These are phyloP conservation scores for Drosophila bunnanda DNA, from an alignment of 2,888 invertebrate species.

Conservation along the genomic window DNA sequence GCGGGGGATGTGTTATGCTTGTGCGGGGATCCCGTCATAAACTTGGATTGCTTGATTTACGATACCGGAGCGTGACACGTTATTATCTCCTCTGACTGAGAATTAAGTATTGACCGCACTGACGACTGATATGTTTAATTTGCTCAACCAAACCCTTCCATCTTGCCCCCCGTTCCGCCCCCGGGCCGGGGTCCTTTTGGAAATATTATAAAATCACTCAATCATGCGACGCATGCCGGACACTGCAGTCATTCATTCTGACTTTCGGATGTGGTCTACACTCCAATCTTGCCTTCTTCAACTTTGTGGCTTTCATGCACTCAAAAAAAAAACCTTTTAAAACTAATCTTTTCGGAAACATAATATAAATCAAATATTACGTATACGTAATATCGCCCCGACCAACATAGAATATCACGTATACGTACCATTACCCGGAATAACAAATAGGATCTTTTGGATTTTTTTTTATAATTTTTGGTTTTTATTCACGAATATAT, in stretches of 20 bases:
- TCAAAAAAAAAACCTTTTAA: too few species aligned
- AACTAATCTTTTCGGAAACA: too few species aligned
- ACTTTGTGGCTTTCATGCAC: not conserved
- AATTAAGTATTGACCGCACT: slow-evolving; percentile 25
- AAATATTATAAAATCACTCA: slow-evolving; percentile 72
- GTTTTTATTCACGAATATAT: too few species aligned
- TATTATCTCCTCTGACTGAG: slow-evolving; percentile 54
- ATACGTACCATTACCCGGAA: too few species aligned
- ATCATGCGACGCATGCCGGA: slow-evolving; percentile 63
- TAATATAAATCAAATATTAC: too few species aligned
- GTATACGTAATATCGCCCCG: too few species aligned
- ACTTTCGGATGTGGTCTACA: slow-evolving; percentile 16
- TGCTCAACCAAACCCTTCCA: not conserved
- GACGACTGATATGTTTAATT: slow-evolving; percentile 40
- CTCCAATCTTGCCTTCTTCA: slow-evolving; percentile 4
- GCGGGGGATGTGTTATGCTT: not conserved
- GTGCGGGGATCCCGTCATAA: slow-evolving; percentile 46
- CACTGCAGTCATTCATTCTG: slow-evolving; percentile 32
- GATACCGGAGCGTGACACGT: slow-evolving; percentile 63
- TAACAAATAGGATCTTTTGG: too few species aligned
- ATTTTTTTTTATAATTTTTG: too few species aligned
- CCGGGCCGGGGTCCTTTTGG: slow-evolving; percentile 33
- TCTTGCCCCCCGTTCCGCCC: too few species aligned
- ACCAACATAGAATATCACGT: too few species aligned
- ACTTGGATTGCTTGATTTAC: slow-evolving; percentile 67